Evolutionary conservation across 2,113 vertebrate genomes (phyloP).

Genomic region (Gnathonemus echidnorhynchus): DNA sequence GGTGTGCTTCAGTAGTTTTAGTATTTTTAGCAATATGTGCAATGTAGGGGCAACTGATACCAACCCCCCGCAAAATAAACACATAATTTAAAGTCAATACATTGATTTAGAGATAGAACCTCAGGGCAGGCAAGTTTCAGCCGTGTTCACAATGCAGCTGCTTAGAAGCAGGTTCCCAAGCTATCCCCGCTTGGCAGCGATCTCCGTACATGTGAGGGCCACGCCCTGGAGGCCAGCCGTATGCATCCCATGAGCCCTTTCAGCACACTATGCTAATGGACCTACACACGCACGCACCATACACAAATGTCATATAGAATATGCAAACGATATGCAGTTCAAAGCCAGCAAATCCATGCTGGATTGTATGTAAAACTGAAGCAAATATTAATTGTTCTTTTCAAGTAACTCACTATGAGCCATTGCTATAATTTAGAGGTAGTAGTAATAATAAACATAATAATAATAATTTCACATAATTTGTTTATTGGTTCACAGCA

Average conservation of each 20-base stretch:
- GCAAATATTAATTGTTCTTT: background rate
- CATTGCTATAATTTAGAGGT: background rate
- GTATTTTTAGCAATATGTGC: background rate
- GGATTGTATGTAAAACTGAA: background rate
- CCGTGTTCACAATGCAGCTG: background rate
- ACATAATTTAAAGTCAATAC: background rate
- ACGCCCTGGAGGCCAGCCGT: slow-evolving; percentile 11
- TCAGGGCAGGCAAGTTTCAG: background rate
- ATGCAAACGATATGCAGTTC: background rate
- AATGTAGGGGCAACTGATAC: too few species aligned
- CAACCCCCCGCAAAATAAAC: background rate
- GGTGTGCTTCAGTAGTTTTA: background rate
- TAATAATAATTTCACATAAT: background rate
- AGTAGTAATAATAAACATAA: background rate
- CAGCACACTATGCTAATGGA: background rate
- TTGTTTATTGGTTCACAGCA: background rate
- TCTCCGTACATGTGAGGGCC: slow-evolving; percentile 16
- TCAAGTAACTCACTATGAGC: background rate
- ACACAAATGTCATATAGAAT: background rate
- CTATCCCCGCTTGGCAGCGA: background rate
- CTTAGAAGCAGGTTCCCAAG: background rate
- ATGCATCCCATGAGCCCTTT: slow-evolving; percentile 4
- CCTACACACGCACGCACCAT: background rate
- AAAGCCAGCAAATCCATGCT: background rate
- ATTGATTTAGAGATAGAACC: background rate